Evolutionary conservation across 2,113 vertebrate species (phyloP).

Genomic region (Romanogobio albipinnatus): DNA sequence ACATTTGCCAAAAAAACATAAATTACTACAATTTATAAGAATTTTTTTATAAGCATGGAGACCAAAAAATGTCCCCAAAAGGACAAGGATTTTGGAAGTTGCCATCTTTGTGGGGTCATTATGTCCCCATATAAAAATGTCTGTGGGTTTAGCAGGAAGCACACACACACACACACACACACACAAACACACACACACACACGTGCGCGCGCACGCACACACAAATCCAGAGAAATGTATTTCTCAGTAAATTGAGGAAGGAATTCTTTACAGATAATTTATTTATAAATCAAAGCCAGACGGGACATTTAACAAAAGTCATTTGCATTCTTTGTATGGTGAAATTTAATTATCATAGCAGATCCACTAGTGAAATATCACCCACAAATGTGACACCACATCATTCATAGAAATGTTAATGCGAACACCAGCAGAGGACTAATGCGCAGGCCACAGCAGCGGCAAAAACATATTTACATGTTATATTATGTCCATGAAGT

Average conservation of each 20-base stretch:
- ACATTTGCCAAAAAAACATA: no score
- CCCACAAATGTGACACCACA: background rate
- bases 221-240: no score
- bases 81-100: no score
- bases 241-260: background rate
- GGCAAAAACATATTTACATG: background rate
- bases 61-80: no score
- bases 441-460: background rate
- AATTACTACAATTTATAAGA: no score
- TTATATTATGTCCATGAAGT: background rate
- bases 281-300: conserved; percentile 8
- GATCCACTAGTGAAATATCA: conserved; percentile 20
- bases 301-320: conserved; percentile 25
- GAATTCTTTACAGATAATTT: conserved; percentile 5
- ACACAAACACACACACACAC: no score
- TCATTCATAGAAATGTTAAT: conserved; percentile 13
- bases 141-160: no score
- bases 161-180: no score
- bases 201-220: no score
- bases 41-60: no score
- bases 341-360: conserved; percentile 13
- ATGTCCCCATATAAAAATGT: no score
- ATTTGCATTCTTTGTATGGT: conserved; percentile 4
- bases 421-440: conserved; percentile 18
- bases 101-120: no score